Evolutionary conservation across 2,888 invertebrate species (phyloP).

Genomic region (Stenchaetothrips biformis): DNA sequence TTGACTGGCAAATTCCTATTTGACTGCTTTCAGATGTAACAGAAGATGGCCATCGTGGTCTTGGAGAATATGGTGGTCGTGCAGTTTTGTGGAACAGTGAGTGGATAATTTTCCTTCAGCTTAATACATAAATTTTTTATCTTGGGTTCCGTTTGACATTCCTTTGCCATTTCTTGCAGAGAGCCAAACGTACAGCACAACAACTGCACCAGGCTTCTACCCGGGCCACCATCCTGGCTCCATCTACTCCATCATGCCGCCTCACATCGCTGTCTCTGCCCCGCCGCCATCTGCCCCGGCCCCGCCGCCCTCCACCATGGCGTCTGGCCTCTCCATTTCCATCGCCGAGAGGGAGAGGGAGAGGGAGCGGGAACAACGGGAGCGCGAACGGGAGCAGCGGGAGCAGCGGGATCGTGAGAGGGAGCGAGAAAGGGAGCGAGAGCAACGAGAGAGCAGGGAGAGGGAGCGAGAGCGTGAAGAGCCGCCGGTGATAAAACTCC

Average conservation of each 20-base stretch:
- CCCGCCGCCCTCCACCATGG: neutral
- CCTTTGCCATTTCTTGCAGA: too few relatives aligned
- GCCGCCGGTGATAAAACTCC: too few relatives aligned
- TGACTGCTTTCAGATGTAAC: constrained; percentile 49
- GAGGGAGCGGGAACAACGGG: neutral
- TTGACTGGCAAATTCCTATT: too few relatives aligned
- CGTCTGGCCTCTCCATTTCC: neutral
- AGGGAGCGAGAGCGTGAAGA: too few relatives aligned
- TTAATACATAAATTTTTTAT: neutral
- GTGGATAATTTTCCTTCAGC: constrained; percentile 43
- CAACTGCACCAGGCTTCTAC: constrained; percentile 18
- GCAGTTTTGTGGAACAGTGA: constrained; percentile 84
- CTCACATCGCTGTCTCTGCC: neutral
- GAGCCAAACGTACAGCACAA: neutral
- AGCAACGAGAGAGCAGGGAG: neutral
- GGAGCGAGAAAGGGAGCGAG: neutral
- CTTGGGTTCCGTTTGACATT: too few relatives aligned
- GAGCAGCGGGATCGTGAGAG: neutral
- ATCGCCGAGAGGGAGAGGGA: neutral
- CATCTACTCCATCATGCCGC: constrained; percentile 11
- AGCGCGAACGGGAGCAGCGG: neutral
- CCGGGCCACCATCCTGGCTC: neutral
- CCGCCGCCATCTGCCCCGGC: neutral
- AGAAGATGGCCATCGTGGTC: constrained; percentile 73
- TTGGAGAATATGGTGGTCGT: constrained; percentile 60